These are phyloP conservation scores for Orycteropus afer DNA, from an alignment of 2,113 vertebrate species.

Conservation along the genomic window DNA sequence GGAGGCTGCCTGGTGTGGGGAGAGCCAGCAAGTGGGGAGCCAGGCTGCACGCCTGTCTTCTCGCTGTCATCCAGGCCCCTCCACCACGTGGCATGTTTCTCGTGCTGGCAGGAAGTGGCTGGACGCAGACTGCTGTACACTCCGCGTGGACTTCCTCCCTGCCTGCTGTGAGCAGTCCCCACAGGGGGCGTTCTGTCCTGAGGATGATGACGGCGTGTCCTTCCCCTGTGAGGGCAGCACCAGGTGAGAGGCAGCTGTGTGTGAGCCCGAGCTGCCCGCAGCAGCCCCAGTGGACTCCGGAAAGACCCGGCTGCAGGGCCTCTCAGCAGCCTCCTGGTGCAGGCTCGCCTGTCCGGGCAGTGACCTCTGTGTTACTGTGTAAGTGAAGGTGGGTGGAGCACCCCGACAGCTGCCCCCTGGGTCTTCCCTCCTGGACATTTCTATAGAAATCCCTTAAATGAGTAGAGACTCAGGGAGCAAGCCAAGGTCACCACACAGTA, in stretches of 20 bases:
- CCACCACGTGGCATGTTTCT: accelerated
- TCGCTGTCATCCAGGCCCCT: accelerated
- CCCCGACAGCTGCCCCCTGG: neutral
- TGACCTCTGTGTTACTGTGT: neutral
- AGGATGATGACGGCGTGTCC: accelerated
- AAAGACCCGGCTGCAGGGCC: accelerated
- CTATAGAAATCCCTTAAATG: neutral
- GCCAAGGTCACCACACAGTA: accelerated
- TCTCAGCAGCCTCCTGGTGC: neutral
- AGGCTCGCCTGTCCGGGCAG: accelerated
- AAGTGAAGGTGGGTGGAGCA: accelerated
- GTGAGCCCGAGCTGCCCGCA: neutral
- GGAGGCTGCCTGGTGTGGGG: accelerated
- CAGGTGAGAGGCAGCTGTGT: neutral
- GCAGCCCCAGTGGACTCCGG: accelerated
- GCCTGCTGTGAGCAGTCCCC: no score
- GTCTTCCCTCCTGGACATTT: neutral
- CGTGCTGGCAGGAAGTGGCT: accelerated
- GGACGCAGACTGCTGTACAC: accelerated
- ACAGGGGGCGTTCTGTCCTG: no score
- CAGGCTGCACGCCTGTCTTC: neutral
- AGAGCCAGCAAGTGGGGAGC: accelerated
- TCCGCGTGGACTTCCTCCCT: accelerated
- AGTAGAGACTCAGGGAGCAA: accelerated
- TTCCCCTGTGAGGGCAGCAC: neutral